Base-by-base conservation (phyloP, 2,797 vertebrate genomes). In the Kryptopterus vitreolus region DNA sequence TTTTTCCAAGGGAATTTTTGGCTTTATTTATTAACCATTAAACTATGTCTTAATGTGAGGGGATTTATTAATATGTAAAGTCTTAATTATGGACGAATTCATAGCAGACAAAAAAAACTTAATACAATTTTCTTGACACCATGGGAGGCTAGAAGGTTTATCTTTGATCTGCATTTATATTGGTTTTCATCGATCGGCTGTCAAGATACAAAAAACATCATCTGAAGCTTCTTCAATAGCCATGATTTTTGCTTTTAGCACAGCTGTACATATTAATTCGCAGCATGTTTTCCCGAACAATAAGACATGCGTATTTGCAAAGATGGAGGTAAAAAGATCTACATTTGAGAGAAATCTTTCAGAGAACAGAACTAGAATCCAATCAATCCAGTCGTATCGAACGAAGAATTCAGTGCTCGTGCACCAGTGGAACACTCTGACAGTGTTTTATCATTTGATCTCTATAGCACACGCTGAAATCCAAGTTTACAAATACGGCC, bases 381-480 rank as follows among this genome's bases (percentile, higher is more conserved):
- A 26, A 43, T 74, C 15, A 74, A 74, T 74, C 55, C 15, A 29
- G n/a, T 24, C 0, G 12, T 16, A 58, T 26, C 2, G 53, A 73
- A n/a, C 38, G 53, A 7, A 73, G 22, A 58, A 43, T 43, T 53
- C 31, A 24, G 10, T 55, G 9, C 53, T 43, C 5, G 1, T 74
- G 33, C 53, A 58, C 35, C 35, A 43, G n/a, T 6, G 9, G 26
- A 59, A 59, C 55, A 26, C 53, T 73, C 33, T 58, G n/a, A 20
- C 53, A 43, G 55, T 38, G 33, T 73, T 58, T 58, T 38, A 43
- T 26, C 31, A 38, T 26, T 58, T 18, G 53, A 31, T 58, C 33
- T 73, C 53, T 58, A 6, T 38, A 57, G n/a, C 33, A 59, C 20
- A 72, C 6, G 50, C 69, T 55, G 69, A 72, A 53, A 72, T 5